A percentile compares a stretch with the other conserved stretches of the same genome.
Evolutionary conservation across 2,113 vertebrate genomes (phyloP).

Genomic region (Pedionomus torquatus): DNA sequence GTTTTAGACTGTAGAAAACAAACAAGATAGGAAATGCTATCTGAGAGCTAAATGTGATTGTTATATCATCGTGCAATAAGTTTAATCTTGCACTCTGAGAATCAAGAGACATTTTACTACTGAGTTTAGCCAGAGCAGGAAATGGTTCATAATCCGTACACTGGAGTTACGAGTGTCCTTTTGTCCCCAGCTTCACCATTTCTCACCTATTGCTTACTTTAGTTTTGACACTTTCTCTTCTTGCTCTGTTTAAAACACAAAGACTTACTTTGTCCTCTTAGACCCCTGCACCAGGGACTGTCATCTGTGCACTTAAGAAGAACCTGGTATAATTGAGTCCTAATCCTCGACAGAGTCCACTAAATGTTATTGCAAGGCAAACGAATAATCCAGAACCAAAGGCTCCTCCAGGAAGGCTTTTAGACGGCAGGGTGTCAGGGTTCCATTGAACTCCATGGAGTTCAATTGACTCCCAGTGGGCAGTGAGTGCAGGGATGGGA

Average conservation of each 20-base stretch:
- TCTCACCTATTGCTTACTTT: background rate
- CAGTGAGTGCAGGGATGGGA: background rate
- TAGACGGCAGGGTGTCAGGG: background rate
- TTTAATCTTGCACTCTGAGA: background rate
- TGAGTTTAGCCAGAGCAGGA: background rate
- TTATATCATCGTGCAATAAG: background rate
- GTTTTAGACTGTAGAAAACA: background rate
- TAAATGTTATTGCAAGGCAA: background rate
- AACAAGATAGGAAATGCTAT: background rate
- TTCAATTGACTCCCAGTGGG: background rate
- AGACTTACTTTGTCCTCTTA: background rate
- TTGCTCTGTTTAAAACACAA: background rate
- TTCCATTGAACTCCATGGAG: background rate
- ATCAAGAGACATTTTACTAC: background rate
- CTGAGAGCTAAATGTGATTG: background rate
- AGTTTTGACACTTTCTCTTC: background rate
- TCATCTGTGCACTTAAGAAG: background rate
- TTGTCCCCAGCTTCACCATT: background rate
- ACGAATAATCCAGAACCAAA: background rate
- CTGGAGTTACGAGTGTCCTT: background rate
- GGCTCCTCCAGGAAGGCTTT: background rate
- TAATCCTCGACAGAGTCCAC: rapidly evolving
- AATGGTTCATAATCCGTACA: background rate
- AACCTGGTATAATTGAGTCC: background rate
- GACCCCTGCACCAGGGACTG: rapidly evolving